These are phyloP conservation scores for Paracyprichromis sp. DNA, from an alignment of 2,113 vertebrate species.

Conservation along the genomic window DNA sequence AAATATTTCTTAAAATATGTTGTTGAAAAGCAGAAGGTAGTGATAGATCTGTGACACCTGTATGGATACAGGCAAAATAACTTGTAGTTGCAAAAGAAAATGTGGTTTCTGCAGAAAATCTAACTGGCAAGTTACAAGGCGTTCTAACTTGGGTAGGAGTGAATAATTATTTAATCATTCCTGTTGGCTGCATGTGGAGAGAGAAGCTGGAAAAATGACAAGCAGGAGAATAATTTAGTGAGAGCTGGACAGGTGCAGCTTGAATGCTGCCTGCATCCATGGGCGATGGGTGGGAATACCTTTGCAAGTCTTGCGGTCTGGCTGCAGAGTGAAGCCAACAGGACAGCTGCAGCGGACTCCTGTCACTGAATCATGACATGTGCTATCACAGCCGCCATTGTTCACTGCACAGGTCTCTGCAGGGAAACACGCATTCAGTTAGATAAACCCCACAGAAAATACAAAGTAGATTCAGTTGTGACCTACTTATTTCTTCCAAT, in stretches of 20 bases:
- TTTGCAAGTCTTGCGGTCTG: conserved; percentile 96
- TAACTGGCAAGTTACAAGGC: not conserved
- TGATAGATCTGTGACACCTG: not conserved
- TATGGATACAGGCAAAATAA: not conserved
- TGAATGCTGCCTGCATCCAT: not conserved
- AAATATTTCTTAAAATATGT: conserved; percentile 3
- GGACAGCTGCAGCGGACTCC: conserved; percentile 98
- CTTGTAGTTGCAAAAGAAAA: not conserved
- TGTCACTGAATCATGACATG: conserved; percentile 88
- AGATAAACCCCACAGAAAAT: conserved; percentile 2
- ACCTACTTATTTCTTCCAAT: conserved; percentile 12
- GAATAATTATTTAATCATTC: not conserved
- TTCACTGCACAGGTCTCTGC: conserved; percentile 96
- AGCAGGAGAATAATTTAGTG: not conserved
- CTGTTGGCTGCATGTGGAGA: not conserved
- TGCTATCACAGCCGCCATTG: conserved; percentile 96
- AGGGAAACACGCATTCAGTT: conserved; percentile 27
- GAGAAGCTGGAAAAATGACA: not conserved
- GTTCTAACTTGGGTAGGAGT: not conserved
- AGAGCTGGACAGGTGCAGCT: not conserved
- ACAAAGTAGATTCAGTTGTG: not conserved
- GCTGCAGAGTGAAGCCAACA: conserved; percentile 93
- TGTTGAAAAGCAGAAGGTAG: not conserved
- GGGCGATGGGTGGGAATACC: conserved; percentile 64
- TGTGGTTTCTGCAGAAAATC: not conserved